These are phyloP conservation scores for Tipula lateralis DNA, from an alignment of 2,888 invertebrate genomes.

Conservation along the genomic window DNA sequence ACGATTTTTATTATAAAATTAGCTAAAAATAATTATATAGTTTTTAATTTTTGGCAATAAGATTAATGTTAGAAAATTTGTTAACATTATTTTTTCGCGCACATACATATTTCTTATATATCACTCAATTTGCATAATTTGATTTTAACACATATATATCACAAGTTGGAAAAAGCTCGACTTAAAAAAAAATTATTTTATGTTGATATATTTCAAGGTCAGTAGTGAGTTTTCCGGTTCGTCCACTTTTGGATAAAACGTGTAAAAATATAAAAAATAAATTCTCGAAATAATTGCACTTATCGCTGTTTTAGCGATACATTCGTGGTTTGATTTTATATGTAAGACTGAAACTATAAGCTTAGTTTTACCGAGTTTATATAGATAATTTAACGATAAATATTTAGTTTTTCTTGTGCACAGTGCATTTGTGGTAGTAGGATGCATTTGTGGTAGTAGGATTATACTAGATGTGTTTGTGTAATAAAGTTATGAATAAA, in stretches of 20 bases:
- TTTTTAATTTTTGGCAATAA: neutral
- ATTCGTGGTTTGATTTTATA: constrained; percentile 11
- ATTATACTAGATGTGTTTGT: neutral
- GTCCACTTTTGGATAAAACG: neutral
- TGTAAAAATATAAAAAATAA: neutral
- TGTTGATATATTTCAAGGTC: neutral
- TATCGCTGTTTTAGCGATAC: neutral
- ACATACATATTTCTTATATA: neutral
- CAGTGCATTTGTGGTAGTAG: neutral
- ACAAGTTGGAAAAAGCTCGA: neutral
- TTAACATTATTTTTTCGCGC: neutral
- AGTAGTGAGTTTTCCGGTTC: neutral
- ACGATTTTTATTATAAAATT: neutral
- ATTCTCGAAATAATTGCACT: neutral
- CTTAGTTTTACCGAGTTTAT: neutral
- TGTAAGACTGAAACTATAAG: neutral
- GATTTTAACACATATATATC: neutral
- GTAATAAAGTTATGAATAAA: neutral
- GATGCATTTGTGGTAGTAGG: too few relatives aligned
- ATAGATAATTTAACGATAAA: constrained; percentile 13
- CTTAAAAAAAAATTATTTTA: neutral
- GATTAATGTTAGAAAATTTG: neutral
- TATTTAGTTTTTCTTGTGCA: neutral
- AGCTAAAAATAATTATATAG: neutral
- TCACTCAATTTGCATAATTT: neutral